Percentiles rank a stretch among this genome's conserved stretches.
These are phyloP conservation scores for Rallus limicola DNA, from an alignment of 2,113 vertebrate species.

Conservation along the genomic window DNA sequence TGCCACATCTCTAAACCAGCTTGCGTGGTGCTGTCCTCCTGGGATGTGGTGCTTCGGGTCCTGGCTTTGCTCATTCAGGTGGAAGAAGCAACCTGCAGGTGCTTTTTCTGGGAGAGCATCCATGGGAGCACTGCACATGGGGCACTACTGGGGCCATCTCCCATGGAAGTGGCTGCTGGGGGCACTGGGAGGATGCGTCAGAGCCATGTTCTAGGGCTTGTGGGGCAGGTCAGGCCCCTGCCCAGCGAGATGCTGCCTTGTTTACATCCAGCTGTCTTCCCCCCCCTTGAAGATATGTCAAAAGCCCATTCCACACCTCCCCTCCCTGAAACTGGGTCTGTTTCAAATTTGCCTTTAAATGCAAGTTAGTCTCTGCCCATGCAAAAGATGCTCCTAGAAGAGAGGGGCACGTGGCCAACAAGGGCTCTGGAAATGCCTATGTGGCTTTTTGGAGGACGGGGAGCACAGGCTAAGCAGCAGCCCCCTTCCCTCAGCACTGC, in stretches of 20 bases:
- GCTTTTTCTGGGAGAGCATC: neutral
- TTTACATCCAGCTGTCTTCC: neutral
- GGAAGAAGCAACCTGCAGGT: neutral
- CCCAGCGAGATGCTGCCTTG: neutral
- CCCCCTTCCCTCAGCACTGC: neutral
- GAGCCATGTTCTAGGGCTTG: neutral
- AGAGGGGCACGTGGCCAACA: neutral
- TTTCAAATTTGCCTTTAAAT: neutral
- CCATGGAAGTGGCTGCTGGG: neutral
- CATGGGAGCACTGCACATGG: accelerated
- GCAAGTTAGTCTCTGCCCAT: neutral
- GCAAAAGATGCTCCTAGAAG: neutral
- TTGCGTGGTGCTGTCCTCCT: neutral
- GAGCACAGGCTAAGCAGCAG: neutral
- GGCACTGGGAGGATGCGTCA: neutral
- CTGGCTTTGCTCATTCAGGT: neutral
- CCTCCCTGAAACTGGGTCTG: neutral
- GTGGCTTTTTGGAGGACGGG: neutral
- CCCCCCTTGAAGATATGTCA: neutral
- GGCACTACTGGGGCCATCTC: accelerated
- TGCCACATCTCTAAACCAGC: neutral
- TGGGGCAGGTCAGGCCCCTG: neutral
- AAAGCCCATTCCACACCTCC: neutral
- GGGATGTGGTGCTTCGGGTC: neutral
- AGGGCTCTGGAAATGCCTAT: neutral